Evolutionary conservation across 2,113 vertebrate genomes (phyloP), one percentile per base, ranked within the genome.

Genomic region (Myocastor coypus): DNA sequence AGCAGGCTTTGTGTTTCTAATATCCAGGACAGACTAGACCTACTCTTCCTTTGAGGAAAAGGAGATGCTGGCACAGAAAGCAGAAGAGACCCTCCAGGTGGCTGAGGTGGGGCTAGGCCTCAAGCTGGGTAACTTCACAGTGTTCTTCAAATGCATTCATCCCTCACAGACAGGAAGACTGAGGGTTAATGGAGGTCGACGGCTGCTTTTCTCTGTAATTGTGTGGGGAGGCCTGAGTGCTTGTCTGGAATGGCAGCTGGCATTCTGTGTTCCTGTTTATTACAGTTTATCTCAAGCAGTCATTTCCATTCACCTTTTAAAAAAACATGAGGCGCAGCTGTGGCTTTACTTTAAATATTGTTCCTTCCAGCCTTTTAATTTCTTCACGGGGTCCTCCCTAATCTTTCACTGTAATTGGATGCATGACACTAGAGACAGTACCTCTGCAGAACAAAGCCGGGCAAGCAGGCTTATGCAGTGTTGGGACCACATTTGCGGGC

Each of bases 311-410:
- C 91, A 97, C 97, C 97, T 98, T 97, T 96, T 91, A 71, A 96
- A 97, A 95, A 98, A 94, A 97, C 94, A 97, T 96, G 96, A 97
- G 96, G 94, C 91, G 32, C 97, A 97, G 97, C 97, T 97, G 96
- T 37, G 96, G 91, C 92, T 96, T 94, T 96, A 87, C 89, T 94
- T 97, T 95, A 97, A 97, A 96, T 96, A 97, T 97, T 95, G 96
- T 81, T 96, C 96, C 96, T 97, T 94, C 96, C 83, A 97, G 97
- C 37, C 95, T 94, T 96, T 95, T 95, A 85, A 91, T 95, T 94
- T 97, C 86, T 96, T 94, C 96, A 91, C 17, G 3, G 92, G 88
- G 83, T 61, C 96, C 92, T 96, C 97, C 95, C 96, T 92, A 73
- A 96, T 97, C 97, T 96, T 96, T 96, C 89, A 87, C 89, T 34